Evolutionary conservation across 2,888 invertebrate genomes (phyloP), one percentile per base, ranked within the genome.

Genomic region (Leptogaster cylindrica): DNA sequence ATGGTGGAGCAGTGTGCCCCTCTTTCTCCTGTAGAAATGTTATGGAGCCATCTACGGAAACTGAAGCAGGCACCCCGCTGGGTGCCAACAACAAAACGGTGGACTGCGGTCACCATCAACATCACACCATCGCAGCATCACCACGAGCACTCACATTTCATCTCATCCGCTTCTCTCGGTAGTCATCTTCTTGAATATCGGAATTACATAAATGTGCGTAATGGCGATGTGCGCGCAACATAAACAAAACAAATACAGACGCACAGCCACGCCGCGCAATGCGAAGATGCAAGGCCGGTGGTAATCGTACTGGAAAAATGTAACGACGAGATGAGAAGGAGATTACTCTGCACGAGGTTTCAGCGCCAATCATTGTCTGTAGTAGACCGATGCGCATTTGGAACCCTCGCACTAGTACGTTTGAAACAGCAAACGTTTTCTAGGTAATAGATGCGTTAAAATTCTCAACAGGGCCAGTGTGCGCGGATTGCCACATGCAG

Each of bases 151-250:
- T 46, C 20, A 23, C 46, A 46, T 46, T 25, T 46, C 44, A 41
- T 27, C 16, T 28, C 61, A 44, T 44, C 61, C 44, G 27, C 23
- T 27, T 28, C 18, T 16, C 27, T 44, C 44, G 28, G 6, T 16
- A n/a, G 18, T 61, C 41, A 61, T 23, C 58, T 23, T 48, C 25
- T 48, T 64, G 50, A 65, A 65, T 65, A 65, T 65, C 52, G 65
- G 69, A 76, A 77, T 73, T 72, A 71, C 75, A 78, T 78, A 77
- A 79, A 77, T 76, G 74, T 79, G 79, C 79, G 79, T 79, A 79
- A 79, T 79, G 77, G n/a, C 77, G 67, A 67, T 72, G 70, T 79
- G 79, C 79, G 79, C 79, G 77, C 73, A 77, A 79, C 39, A 51
- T 48, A 65, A 51, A 51, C 48, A 64, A 64, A 64, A 48, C 48